Evolutionary conservation across 2,797 vertebrate genomes (phyloP).

Genomic region (Gymnothorax reevesii): DNA sequence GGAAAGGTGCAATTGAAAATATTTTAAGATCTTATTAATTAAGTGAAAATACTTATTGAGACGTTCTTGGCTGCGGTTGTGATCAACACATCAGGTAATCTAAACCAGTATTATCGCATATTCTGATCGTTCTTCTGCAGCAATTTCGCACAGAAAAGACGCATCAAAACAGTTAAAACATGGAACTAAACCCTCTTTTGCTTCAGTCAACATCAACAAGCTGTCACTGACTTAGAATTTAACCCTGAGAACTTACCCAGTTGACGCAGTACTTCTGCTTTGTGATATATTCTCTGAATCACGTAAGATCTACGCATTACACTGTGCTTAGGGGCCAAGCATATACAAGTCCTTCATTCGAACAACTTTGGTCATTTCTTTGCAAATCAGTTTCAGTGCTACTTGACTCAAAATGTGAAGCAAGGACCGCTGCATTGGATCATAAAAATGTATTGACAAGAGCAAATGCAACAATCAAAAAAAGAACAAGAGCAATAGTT

Average conservation of each 20-base stretch:
- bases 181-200: not conserved
- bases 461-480: not conserved
- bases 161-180: not conserved
- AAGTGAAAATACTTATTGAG: not conserved
- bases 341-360: not conserved
- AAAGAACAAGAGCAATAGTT: not conserved
- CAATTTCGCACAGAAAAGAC: not conserved
- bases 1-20: conserved; percentile 37
- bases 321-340: not conserved
- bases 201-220: not conserved
- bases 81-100: not conserved
- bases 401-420: not conserved
- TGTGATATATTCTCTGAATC: not conserved
- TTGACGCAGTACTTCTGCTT: too few relatives aligned
- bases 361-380: not conserved
- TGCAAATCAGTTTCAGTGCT: not conserved
- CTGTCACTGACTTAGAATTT: not conserved
- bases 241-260: too few relatives aligned
- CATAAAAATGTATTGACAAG: not conserved
- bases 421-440: not conserved
- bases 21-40: not conserved
- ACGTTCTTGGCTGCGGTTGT: not conserved
- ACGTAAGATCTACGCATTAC: not conserved
- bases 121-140: not conserved
- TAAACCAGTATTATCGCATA: not conserved